phyloP scores from a whole-genome alignment of 2,113 vertebrate species.

The Pedetes capensis region DNA sequence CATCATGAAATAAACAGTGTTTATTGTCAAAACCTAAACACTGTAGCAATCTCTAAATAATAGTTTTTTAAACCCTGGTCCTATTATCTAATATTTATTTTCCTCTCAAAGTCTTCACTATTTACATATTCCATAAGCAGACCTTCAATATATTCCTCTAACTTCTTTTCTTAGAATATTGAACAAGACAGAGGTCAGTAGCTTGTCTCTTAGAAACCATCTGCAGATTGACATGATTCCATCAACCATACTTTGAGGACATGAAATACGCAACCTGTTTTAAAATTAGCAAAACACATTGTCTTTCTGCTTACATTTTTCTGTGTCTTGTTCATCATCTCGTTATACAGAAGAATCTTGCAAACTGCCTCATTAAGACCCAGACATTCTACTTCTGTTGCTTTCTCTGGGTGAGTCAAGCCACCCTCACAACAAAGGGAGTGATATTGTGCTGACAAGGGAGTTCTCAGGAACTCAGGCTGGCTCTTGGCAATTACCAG shows the following conservation, averaged over 20 bases:
- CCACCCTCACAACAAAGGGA: not conserved
- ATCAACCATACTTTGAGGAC: not conserved
- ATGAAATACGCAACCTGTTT: not conserved
- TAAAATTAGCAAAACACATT: not conserved
- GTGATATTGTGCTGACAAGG: fast-evolving
- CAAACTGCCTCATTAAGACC: not conserved
- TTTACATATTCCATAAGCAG: not conserved
- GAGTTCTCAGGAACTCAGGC: not conserved
- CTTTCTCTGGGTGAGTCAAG: not conserved
- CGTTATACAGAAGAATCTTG: not conserved
- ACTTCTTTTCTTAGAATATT: not conserved
- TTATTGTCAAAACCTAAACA: slow-evolving; percentile 45
- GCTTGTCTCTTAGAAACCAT: not conserved
- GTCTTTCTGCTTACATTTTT: not conserved
- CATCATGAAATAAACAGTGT: slow-evolving; percentile 41
- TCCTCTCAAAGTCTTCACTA: not conserved
- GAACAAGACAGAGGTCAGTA: not conserved
- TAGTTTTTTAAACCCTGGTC: slow-evolving; percentile 14
- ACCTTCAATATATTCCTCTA: not conserved
- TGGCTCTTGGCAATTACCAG: not conserved
- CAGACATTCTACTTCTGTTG: not conserved
- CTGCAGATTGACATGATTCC: not conserved
- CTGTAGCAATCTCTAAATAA: slow-evolving; percentile 31
- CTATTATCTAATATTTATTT: slow-evolving; percentile 31
- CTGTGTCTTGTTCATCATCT: not conserved